Evolutionary conservation across 2,113 vertebrate genomes (phyloP), one percentile per base, ranked within the genome.

Genomic region (Delphinapterus leucas): DNA sequence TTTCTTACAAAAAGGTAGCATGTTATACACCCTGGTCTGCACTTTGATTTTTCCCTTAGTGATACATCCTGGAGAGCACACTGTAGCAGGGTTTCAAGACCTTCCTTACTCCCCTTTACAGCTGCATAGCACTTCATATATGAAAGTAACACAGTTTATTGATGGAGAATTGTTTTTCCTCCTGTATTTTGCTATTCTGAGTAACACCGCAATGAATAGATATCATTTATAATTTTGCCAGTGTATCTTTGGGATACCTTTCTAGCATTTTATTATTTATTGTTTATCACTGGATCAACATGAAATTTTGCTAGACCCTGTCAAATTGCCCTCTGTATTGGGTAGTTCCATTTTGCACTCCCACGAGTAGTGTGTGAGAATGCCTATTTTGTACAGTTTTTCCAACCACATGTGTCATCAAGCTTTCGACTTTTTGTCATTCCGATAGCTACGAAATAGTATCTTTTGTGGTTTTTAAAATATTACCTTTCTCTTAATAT

Each of bases 61-160:
- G 0, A 0, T 14, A 8, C 7, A 1, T 13, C 73, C 58, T 13
- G 9, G 38, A 10, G 26, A 53, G 4, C 53, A 5, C 76, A 1
- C 2, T 0, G 6, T 0, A 7, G 63, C 7, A 0, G 18, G 26
- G 3, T 8, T 3, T 4, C 0, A 33, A 44, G 23, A n/a, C 28
- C 8, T 8, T 0, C 61, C 63, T n/a, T 21, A 4, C 26, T 13
- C 26, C 26, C 18, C 33, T 4, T 41, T 7, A 17, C 1, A 21
- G n/a, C 13, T 1, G 0, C 70, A 9, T 2, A 1, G 9, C 3
- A 0, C 87, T 79, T 41, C 10, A 1, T 5, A 15, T 41, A 3
- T 5, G 58, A 38, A 60, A 17, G 53, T 15, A 38, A 13, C 33
- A 55, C 13, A 14, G 33, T 8, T 36, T n/a, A 33, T 1, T n/a